A percentile compares a stretch with the other conserved stretches of the same genome.
These are phyloP conservation scores for Amblyopsis hoosieri DNA, from an alignment of 2,797 vertebrate genomes.

Conservation along the genomic window DNA sequence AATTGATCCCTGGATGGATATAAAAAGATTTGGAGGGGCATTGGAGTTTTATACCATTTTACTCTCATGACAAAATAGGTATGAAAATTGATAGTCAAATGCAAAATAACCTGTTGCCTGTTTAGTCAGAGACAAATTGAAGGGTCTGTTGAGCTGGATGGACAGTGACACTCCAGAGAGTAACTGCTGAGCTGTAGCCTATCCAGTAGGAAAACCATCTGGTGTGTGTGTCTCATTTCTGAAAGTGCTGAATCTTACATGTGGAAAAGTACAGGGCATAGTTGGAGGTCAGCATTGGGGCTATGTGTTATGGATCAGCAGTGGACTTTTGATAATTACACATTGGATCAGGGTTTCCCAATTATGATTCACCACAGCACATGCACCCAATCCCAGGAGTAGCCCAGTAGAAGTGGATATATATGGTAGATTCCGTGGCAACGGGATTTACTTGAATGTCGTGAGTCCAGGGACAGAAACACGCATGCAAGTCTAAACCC, in stretches of 20 bases:
- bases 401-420: conserved; percentile 49
- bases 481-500: conserved; percentile 20
- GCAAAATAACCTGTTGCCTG: conserved; percentile 64
- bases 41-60: conserved; percentile 47
- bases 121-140: conserved; percentile 65
- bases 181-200: conserved; percentile 46
- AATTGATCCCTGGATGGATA: conserved; percentile 43
- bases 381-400: conserved; percentile 50
- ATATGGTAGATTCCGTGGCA: conserved; percentile 48
- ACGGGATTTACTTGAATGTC: conserved; percentile 29
- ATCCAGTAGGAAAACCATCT: conserved; percentile 48
- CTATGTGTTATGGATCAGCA: conserved; percentile 63
- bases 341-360: conserved; percentile 61
- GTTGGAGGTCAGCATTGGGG: conserved; percentile 54
- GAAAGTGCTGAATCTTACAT: conserved; percentile 69
- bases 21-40: conserved; percentile 36
- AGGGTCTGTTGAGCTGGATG: conserved; percentile 42
- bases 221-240: conserved; percentile 45
- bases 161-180: conserved; percentile 39
- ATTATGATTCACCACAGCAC: conserved; percentile 54
- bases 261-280: conserved; percentile 51
- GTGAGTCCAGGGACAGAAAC: conserved; percentile 26
- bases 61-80: conserved; percentile 50
- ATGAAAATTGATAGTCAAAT: conserved; percentile 49
- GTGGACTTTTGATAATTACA: conserved; percentile 67